Evolutionary conservation across 2,113 vertebrate species (phyloP).

Genomic region (Todiramphus saurophagus): DNA sequence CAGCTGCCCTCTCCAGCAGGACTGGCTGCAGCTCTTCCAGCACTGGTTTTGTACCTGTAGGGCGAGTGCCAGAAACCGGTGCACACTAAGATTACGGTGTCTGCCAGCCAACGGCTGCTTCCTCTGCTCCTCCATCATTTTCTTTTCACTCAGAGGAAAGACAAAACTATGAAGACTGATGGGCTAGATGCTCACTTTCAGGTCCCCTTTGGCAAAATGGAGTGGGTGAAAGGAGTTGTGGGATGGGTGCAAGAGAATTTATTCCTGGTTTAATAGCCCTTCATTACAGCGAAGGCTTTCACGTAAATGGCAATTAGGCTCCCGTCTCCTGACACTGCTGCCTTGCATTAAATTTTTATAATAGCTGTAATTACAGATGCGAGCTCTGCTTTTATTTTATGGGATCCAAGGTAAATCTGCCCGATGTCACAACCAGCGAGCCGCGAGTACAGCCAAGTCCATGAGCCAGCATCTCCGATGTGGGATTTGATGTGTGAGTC

Average conservation of each 20-base stretch:
- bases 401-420: neutral
- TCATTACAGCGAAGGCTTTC: neutral
- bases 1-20: neutral
- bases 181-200: neutral
- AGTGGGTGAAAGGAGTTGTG: neutral
- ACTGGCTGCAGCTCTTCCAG: neutral
- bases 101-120: neutral
- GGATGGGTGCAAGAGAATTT: neutral
- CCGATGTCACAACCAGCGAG: neutral
- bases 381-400: neutral
- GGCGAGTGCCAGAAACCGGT: neutral
- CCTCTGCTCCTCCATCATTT: neutral
- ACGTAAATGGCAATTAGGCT: neutral
- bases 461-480: neutral
- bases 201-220: neutral
- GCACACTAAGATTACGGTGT: fast-evolving
- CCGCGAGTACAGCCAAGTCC: neutral
- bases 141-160: neutral
- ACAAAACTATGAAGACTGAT: neutral
- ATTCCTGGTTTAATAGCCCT: neutral
- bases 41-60: neutral
- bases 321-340: neutral
- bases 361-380: neutral
- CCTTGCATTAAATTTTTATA: neutral
- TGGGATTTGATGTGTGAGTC: neutral